A percentile compares a stretch with the other conserved stretches of the same genome.
These are phyloP conservation scores for Camelus dromedarius DNA, from an alignment of 2,113 vertebrate species.

Conservation along the genomic window DNA sequence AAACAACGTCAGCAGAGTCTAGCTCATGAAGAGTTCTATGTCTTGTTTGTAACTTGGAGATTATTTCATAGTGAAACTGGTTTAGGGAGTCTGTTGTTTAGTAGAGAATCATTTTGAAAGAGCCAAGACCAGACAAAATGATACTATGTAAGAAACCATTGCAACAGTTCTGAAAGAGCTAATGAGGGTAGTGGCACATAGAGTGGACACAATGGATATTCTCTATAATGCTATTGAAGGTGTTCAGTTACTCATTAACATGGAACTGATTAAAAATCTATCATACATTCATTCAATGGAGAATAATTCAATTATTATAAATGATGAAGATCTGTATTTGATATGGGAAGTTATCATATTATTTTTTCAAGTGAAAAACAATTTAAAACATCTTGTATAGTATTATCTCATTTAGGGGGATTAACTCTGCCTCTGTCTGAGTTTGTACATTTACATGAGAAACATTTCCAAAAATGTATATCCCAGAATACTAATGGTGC, in stretches of 20 bases:
- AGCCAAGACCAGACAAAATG: slow-evolving; percentile 39
- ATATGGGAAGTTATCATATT: not conserved
- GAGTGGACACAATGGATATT: not conserved
- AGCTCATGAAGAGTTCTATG: not conserved
- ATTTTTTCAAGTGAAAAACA: not conserved
- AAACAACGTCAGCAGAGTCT: not conserved
- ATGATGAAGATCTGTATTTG: not conserved
- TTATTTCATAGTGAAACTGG: slow-evolving; percentile 9
- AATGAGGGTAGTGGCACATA: not conserved
- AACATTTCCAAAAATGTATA: not conserved
- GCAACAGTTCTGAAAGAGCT: not conserved
- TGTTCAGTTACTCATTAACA: not conserved
- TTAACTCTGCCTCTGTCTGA: not conserved
- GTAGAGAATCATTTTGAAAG: slow-evolving; percentile 21
- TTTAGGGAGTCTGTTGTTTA: not conserved
- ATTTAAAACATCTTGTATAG: not conserved
- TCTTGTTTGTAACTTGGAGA: not conserved
- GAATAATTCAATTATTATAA: slow-evolving; percentile 35
- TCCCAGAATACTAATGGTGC: not conserved
- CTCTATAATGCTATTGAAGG: not conserved
- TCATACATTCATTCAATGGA: not conserved
- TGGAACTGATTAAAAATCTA: not conserved
- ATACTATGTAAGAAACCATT: not conserved
- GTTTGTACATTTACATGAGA: not conserved
- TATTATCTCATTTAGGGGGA: not conserved